phyloP scores from a whole-genome alignment of 35 echinoderm and acorn worm species.

The Holothuria glaberrima region DNA sequence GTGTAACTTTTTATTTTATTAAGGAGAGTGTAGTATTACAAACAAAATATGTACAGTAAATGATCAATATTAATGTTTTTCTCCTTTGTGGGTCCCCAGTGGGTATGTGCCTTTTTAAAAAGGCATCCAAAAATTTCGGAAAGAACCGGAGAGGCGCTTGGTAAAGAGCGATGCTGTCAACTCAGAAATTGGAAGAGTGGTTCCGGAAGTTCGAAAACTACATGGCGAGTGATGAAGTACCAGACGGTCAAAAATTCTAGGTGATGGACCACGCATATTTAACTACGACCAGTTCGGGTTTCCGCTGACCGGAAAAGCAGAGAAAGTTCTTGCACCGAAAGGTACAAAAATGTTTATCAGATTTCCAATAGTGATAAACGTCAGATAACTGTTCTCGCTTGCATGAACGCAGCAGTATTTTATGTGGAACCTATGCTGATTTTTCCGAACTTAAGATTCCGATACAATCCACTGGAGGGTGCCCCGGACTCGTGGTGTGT shows the following conservation, averaged over 20 bases:
- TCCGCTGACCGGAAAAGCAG: constrained; percentile 25
- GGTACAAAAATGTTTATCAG: constrained; percentile 38
- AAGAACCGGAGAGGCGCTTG: constrained; percentile 27
- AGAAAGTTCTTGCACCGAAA: constrained; percentile 41
- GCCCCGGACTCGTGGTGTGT: constrained; percentile 3
- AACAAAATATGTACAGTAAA: neutral
- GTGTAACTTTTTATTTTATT: neutral
- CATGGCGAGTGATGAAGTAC: neutral
- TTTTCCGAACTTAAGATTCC: constrained; percentile 21
- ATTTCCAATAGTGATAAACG: neutral
- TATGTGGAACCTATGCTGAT: constrained; percentile 49
- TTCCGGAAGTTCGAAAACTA: neutral
- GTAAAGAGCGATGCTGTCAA: neutral
- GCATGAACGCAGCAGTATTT: neutral
- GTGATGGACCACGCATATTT: constrained; percentile 12
- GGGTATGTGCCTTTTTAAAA: neutral
- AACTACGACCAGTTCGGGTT: constrained; percentile 43
- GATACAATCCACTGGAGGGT: neutral
- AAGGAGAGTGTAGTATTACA: neutral
- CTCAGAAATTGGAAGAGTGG: constrained; percentile 14
- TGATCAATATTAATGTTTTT: neutral
- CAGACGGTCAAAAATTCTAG: neutral
- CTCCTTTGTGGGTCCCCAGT: neutral
- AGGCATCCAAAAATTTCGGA: neutral
- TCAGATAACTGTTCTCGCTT: constrained; percentile 33